Base-by-base conservation (phyloP, 1,140 invertebrate species). In the Apolygus lucorum region DNA sequence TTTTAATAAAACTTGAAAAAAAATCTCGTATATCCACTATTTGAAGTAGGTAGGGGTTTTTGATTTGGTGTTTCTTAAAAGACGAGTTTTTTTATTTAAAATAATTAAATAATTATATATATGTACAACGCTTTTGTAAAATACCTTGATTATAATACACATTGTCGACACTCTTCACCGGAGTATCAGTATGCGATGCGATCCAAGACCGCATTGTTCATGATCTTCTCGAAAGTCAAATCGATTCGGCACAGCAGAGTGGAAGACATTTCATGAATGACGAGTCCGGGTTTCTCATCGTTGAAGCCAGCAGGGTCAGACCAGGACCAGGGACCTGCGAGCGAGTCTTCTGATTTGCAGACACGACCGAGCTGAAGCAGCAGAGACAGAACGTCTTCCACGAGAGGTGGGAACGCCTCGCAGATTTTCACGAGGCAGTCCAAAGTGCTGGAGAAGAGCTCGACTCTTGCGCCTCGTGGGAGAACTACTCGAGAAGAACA, bases 401-500 rank as follows among this genome's bases (percentile, higher is more conserved):
- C 86, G 1, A 98, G 82, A 1, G 93, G 92, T 25, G 96, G 96
- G 79, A 98, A 98, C 0, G 94, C 93, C 71, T 88, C 84, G 75
- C 92, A 93, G 72, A 98, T 92, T 49, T 90, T 81, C 1, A 93
- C 89, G 25, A 98, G 80, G 0, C 92, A 89, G 34, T 92, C 90
- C 49, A 98, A 78, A 2, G 92, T 86, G 17, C 90, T 87, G 73
- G 89, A 84, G 75, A 96, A 94, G 68, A 96, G 85, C 76, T 90
- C 85, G 8, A 89, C 83, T 68, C 93, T 83, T 72, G 90, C 85
- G 66, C 87, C 85, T 71, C 88, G 87, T 1, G 92, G 88, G 27
- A 96, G 80, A 54, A 95, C 90, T 86, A 76, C n/a, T n/a, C n/a
- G n/a, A n/a, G n/a, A n/a, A n/a, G n/a, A n/a, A n/a, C n/a, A n/a